Evolutionary conservation across 2,113 vertebrate genomes (phyloP).

Genomic region (Limnothrissa miodon): DNA sequence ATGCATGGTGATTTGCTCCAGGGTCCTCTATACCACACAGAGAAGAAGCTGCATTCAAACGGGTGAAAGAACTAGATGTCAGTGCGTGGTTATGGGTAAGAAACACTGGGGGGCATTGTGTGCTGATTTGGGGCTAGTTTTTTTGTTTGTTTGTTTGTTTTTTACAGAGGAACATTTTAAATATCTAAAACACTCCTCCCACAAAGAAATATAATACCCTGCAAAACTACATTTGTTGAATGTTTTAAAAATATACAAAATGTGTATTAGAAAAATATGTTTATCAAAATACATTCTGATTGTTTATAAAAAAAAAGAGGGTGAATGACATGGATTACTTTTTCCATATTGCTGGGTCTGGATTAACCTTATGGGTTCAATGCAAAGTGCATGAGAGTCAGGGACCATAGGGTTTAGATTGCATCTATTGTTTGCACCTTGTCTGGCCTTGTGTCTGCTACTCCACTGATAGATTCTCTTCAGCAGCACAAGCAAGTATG

Average conservation of each 20-base stretch:
- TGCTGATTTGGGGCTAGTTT: too few species aligned
- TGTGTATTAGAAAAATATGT: neutral
- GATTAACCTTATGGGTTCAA: too few species aligned
- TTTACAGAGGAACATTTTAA: too few species aligned
- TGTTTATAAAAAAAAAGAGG: neutral
- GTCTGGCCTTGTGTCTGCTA: constrained; percentile 12
- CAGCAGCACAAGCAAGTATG: constrained; percentile 18
- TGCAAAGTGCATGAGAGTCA: too few species aligned
- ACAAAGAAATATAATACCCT: too few species aligned
- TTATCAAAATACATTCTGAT: neutral
- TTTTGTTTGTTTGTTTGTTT: too few species aligned
- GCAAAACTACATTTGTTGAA: too few species aligned
- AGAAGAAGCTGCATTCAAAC: too few species aligned
- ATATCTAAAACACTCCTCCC: too few species aligned
- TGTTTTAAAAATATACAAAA: too few species aligned
- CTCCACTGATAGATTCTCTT: constrained; percentile 18
- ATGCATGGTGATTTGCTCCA: neutral
- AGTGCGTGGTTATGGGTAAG: neutral
- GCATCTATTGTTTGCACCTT: constrained; percentile 25
- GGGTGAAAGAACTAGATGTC: too few species aligned
- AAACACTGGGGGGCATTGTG: neutral
- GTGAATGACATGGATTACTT: neutral
- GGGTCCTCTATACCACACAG: neutral
- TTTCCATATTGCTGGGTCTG: constrained; percentile 1
- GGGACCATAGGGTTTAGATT: too few species aligned